Evolutionary conservation across 2,113 vertebrate species (phyloP).

Genomic region (Chloropsis cyanopogon): DNA sequence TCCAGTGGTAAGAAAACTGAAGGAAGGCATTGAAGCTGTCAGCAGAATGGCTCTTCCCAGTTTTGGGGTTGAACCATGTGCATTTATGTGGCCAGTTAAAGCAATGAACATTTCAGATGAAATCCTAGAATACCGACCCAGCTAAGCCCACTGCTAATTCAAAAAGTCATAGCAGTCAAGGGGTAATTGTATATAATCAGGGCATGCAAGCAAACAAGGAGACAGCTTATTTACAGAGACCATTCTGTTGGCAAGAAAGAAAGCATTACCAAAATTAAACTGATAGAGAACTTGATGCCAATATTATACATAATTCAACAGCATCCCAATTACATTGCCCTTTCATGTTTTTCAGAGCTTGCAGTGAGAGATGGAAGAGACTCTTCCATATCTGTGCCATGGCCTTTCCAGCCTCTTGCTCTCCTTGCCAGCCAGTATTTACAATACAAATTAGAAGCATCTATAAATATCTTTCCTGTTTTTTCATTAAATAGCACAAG

Average conservation of each 20-base stretch:
- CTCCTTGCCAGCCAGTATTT: neutral
- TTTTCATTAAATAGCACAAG: neutral
- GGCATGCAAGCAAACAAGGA: neutral
- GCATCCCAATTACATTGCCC: neutral
- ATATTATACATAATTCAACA: constrained; percentile 28
- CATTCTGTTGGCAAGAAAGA: constrained; percentile 13
- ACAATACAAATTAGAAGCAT: neutral
- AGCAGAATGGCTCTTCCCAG: neutral
- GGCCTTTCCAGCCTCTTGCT: neutral
- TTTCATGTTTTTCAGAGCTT: neutral
- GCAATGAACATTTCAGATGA: neutral
- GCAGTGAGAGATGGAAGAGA: neutral
- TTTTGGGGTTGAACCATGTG: neutral
- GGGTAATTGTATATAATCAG: constrained; percentile 11
- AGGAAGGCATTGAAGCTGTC: neutral
- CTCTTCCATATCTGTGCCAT: neutral
- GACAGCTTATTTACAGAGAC: constrained; percentile 19
- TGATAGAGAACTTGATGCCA: neutral
- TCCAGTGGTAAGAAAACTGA: neutral
- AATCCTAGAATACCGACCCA: neutral
- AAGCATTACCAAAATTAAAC: constrained; percentile 38
- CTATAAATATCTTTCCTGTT: neutral
- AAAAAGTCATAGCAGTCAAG: neutral
- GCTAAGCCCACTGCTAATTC: neutral
- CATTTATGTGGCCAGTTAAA: neutral